Evolutionary conservation across 2,113 vertebrate genomes (phyloP).

Genomic region (Xyliphius kryptos): DNA sequence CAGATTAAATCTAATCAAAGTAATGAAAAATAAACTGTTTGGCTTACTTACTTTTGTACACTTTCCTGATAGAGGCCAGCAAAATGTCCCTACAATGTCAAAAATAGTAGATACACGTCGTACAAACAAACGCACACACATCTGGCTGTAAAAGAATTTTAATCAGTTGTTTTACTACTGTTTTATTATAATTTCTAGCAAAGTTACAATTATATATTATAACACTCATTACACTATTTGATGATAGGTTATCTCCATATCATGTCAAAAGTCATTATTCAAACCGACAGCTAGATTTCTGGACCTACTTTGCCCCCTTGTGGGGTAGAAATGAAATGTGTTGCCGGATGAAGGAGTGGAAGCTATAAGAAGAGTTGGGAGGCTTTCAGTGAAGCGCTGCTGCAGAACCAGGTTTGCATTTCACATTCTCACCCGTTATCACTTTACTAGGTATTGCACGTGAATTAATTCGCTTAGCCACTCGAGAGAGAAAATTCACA

Average conservation of each 20-base stretch:
- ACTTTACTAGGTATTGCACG: slow-evolving; percentile 71
- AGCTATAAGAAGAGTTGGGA: not conserved
- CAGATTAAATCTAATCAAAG: no score
- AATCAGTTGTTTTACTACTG: no score
- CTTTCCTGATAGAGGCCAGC: no score
- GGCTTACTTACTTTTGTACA: no score
- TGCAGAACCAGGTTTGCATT: slow-evolving; percentile 20
- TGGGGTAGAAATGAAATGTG: slow-evolving; percentile 55
- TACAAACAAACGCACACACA: no score
- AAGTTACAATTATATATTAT: no score
- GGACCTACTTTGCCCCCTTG: slow-evolving; percentile 92
- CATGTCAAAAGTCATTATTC: slow-evolving; percentile 33
- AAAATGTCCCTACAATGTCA: no score
- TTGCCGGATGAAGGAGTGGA: not conserved
- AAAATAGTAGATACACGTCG: no score
- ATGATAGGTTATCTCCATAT: slow-evolving; percentile 25
- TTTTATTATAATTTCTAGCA: no score
- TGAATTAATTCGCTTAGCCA: slow-evolving; percentile 78
- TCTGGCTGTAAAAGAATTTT: no score
- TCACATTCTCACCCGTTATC: slow-evolving; percentile 39
- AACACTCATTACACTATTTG: not conserved
- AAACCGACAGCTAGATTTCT: slow-evolving; percentile 67
- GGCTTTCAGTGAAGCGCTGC: slow-evolving; percentile 1
- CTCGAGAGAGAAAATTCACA: slow-evolving; percentile 78
- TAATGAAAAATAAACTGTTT: no score